phyloP scores from a whole-genome alignment of 2,888 invertebrate species.

The Drosophila eohydei region DNA sequence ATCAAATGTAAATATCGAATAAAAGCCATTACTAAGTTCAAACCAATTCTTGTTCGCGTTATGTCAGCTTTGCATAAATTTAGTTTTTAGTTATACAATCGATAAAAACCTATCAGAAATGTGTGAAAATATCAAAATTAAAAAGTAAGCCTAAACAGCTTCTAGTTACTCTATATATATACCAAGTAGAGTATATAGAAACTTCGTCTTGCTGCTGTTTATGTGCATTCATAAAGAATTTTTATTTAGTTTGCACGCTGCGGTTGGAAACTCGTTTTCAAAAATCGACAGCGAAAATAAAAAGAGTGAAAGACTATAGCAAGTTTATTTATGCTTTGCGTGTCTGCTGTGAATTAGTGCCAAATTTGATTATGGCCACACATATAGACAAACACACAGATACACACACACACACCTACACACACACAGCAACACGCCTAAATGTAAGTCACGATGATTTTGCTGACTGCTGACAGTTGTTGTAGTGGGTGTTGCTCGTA shows the following conservation, averaged over 20 bases:
- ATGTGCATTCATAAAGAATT: slow-evolving; percentile 16
- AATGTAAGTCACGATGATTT: slow-evolving; percentile 66
- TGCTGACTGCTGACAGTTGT: slow-evolving; percentile 36
- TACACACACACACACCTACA: slow-evolving; percentile 10
- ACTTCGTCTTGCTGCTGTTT: slow-evolving; percentile 7
- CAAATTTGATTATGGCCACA: slow-evolving; percentile 77
- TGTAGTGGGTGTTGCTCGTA: slow-evolving; percentile 25
- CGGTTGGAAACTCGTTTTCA: slow-evolving; percentile 54
- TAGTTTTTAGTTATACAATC: too few relatives aligned
- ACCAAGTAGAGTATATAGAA: slow-evolving; percentile 16
- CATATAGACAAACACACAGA: slow-evolving; percentile 39
- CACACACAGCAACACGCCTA: slow-evolving; percentile 62
- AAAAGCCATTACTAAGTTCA: too few relatives aligned
- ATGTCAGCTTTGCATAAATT: too few relatives aligned
- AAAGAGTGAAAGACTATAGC: slow-evolving; percentile 60
- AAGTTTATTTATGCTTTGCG: slow-evolving; percentile 81
- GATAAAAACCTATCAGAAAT: too few relatives aligned
- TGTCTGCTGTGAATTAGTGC: slow-evolving; percentile 80
- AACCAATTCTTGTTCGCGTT: too few relatives aligned
- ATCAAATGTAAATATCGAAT: too few relatives aligned
- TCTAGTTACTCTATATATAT: too few relatives aligned
- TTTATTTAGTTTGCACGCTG: slow-evolving; percentile 51
- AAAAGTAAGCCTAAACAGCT: neutral
- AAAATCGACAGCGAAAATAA: slow-evolving; percentile 45
- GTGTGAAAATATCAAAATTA: too few relatives aligned